These are phyloP conservation scores for Mongoloraphidia duomilia DNA, from an alignment of 2,888 invertebrate genomes.

Conservation along the genomic window DNA sequence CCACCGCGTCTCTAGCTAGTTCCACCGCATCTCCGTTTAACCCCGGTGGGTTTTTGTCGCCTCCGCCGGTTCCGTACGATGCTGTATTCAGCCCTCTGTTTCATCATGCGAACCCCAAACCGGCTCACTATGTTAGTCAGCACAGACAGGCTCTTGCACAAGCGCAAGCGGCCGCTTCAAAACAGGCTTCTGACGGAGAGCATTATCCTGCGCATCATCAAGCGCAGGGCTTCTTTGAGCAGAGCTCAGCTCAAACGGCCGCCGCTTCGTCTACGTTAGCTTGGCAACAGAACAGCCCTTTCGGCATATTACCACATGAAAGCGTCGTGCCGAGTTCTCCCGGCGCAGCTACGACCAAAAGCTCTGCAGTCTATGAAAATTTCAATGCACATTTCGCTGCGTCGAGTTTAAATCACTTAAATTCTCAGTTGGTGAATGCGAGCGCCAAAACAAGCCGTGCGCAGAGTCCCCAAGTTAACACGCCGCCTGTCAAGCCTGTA, in stretches of 20 bases:
- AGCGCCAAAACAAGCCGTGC: constrained; percentile 34
- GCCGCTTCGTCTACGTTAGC: constrained; percentile 37
- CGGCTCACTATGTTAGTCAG: constrained; percentile 54
- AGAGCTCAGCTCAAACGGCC: constrained; percentile 36
- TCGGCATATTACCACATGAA: constrained; percentile 65
- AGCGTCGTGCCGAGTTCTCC: constrained; percentile 54
- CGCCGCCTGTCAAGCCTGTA: constrained; percentile 23
- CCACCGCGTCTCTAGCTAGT: constrained; percentile 42
- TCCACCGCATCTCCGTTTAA: constrained; percentile 50
- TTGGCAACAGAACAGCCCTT: constrained; percentile 69
- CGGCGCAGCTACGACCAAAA: constrained; percentile 42
- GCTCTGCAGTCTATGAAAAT: constrained; percentile 43
- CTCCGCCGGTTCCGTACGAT: constrained; percentile 65
- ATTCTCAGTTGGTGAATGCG: constrained; percentile 43
- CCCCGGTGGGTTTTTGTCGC: constrained; percentile 59
- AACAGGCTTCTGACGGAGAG: constrained; percentile 18
- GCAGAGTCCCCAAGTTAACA: constrained; percentile 33
- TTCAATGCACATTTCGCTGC: constrained; percentile 57
- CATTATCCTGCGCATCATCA: constrained; percentile 40
- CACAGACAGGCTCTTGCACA: constrained; percentile 51
- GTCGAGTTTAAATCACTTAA: constrained; percentile 47
- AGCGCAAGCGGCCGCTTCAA: constrained; percentile 25
- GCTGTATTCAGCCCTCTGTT: constrained; percentile 70
- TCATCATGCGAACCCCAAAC: constrained; percentile 59
- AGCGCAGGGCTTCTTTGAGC: constrained; percentile 56